These are phyloP conservation scores for Rhyzopertha dominica DNA, from an alignment of 1,140 invertebrate species.

Conservation along the genomic window DNA sequence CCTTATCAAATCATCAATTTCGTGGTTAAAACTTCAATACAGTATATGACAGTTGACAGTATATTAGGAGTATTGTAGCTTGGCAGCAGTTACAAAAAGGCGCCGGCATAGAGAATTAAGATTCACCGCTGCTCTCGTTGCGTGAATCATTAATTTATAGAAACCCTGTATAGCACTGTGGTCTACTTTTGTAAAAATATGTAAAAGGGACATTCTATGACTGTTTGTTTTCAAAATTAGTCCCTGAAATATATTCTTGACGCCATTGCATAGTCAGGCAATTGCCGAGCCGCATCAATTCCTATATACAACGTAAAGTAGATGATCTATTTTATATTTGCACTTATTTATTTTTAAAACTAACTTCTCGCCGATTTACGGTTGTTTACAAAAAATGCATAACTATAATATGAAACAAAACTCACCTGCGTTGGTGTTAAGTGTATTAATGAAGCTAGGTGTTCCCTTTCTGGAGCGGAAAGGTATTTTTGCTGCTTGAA, in stretches of 20 bases:
- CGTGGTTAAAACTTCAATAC: too few relatives aligned
- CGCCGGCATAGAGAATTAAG: too few relatives aligned
- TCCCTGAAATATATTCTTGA: not conserved
- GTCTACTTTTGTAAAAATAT: too few relatives aligned
- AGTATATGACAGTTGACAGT: too few relatives aligned
- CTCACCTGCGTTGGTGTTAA: constrained; percentile 92
- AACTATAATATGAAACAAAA: constrained; percentile 17
- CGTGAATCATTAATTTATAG: too few relatives aligned
- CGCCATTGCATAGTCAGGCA: not conserved
- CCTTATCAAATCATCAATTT: too few relatives aligned
- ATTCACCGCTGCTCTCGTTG: too few relatives aligned
- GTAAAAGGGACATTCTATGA: too few relatives aligned
- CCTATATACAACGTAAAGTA: not conserved
- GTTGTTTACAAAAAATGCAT: not conserved
- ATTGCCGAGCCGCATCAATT: not conserved
- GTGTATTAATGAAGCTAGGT: constrained; percentile 89
- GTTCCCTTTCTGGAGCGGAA: constrained; percentile 92
- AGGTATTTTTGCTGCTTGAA: constrained; percentile 96
- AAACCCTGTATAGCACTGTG: too few relatives aligned
- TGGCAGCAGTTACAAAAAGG: too few relatives aligned
- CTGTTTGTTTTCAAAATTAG: not conserved
- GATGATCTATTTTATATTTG: not conserved
- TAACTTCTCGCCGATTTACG: too few relatives aligned
- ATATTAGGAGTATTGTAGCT: too few relatives aligned
- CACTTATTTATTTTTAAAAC: not conserved